Evolutionary conservation across 2,113 vertebrate species (phyloP).

Genomic region (Castor canadensis): DNA sequence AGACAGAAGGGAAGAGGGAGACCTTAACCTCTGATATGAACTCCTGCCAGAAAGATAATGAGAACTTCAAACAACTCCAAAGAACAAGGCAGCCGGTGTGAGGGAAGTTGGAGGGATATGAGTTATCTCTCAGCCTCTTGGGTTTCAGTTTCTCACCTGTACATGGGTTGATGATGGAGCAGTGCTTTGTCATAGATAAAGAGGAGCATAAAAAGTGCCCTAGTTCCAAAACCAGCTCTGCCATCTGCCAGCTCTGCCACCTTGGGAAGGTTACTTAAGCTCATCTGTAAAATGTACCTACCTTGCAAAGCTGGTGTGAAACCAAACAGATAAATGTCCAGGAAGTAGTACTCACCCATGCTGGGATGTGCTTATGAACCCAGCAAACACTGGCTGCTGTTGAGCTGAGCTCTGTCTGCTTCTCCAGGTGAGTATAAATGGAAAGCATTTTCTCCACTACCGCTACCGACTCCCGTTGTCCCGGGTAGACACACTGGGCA

Average conservation of each 20-base stretch:
- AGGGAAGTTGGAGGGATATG: not conserved
- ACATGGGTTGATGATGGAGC: too few species aligned
- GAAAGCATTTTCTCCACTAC: constrained; percentile 75
- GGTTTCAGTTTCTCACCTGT: not conserved
- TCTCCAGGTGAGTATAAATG: constrained; percentile 78
- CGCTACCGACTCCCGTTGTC: constrained; percentile 71
- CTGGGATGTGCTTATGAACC: not conserved
- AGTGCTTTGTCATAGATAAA: not conserved
- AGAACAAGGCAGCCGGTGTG: not conserved
- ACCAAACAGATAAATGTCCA: not conserved
- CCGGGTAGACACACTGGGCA: constrained; percentile 75
- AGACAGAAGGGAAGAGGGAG: not conserved
- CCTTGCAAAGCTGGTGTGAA: not conserved
- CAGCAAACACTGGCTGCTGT: accelerated
- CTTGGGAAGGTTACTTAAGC: not conserved
- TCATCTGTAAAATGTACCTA: not conserved
- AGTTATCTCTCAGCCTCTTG: not conserved
- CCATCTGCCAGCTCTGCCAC: not conserved
- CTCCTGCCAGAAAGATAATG: not conserved
- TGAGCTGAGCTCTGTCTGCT: not conserved
- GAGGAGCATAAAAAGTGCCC: accelerated
- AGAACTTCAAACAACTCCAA: not conserved
- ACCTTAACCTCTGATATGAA: not conserved
- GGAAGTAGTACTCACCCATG: accelerated
- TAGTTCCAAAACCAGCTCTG: not conserved